A percentile compares a stretch with the other conserved stretches of the same genome.
These are phyloP conservation scores for Blastomussa wellsi DNA, from an alignment of 92 coral and sea anemone species.

Conservation along the genomic window DNA sequence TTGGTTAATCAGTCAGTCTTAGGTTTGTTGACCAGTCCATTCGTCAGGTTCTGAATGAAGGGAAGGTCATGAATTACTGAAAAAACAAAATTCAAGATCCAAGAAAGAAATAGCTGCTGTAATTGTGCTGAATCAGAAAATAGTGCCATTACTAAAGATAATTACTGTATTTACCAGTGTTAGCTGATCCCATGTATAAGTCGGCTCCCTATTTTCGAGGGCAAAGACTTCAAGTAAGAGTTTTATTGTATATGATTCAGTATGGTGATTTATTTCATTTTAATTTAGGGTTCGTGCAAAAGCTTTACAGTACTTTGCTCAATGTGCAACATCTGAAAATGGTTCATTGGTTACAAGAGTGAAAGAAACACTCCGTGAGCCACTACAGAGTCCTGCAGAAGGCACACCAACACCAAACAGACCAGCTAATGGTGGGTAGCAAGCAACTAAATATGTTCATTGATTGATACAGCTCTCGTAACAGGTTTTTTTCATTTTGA, in stretches of 20 bases:
- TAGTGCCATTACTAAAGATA: no score
- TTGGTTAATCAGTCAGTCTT: background rate
- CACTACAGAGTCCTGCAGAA: constrained; percentile 62
- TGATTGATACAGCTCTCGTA: background rate
- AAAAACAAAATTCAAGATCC: no score
- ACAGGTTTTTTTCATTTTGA: background rate
- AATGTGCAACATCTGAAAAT: constrained; percentile 74
- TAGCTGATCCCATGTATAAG: no score
- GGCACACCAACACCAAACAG: constrained; percentile 41
- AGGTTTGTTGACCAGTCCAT: background rate
- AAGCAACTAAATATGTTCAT: background rate
- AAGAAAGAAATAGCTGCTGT: no score
- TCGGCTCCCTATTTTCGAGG: no score
- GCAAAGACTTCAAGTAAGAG: no score
- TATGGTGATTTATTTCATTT: no score
- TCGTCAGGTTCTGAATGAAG: no score
- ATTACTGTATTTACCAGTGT: no score
- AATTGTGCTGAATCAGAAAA: no score
- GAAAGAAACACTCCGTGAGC: constrained; percentile 68
- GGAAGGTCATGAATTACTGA: no score
- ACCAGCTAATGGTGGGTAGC: constrained; percentile 48
- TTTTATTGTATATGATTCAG: no score
- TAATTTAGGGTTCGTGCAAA: constrained; percentile 87
- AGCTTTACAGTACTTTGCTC: constrained; percentile 84
- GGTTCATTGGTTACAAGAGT: constrained; percentile 60